Evolutionary conservation across 2,888 invertebrate species (phyloP).

Genomic region (Scaptomyza tumidula): DNA sequence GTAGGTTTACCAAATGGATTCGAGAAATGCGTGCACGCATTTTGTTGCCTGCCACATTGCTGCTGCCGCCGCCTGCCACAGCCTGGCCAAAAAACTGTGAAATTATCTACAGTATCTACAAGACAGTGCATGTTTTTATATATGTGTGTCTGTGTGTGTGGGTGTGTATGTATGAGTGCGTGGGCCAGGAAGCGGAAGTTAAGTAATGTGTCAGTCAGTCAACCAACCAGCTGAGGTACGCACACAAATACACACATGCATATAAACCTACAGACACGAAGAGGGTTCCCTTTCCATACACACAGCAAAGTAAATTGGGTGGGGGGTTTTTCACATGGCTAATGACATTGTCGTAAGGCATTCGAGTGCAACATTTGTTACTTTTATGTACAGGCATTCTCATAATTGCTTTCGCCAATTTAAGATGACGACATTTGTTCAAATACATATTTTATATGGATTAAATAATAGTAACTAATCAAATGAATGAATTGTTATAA

Average conservation of each 20-base stretch:
- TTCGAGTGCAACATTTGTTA: constrained; percentile 47
- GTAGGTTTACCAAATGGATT: constrained; percentile 74
- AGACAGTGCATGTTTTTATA: constrained; percentile 17
- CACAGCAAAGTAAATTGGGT: constrained; percentile 39
- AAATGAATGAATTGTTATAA: too few species aligned
- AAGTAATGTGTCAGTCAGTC: constrained; percentile 76
- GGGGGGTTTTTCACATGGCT: constrained; percentile 38
- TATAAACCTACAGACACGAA: neutral
- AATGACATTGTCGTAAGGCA: constrained; percentile 57
- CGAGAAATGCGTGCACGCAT: constrained; percentile 75
- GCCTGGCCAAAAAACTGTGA: constrained; percentile 72
- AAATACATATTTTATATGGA: neutral
- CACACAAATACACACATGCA: constrained; percentile 10
- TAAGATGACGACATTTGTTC: constrained; percentile 15
- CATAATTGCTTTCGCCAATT: constrained; percentile 33
- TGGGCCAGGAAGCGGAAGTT: constrained; percentile 73
- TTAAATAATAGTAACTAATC: neutral
- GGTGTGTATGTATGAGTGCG: constrained; percentile 26
- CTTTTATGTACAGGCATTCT: constrained; percentile 37
- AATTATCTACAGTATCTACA: constrained; percentile 65
- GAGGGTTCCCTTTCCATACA: neutral
- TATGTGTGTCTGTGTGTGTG: constrained; percentile 21
- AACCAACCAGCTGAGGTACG: constrained; percentile 42
- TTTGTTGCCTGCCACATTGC: constrained; percentile 45
- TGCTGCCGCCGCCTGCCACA: constrained; percentile 18